phyloP scores from a whole-genome alignment of 2,888 invertebrate species.

The Plutella xylostella region DNA sequence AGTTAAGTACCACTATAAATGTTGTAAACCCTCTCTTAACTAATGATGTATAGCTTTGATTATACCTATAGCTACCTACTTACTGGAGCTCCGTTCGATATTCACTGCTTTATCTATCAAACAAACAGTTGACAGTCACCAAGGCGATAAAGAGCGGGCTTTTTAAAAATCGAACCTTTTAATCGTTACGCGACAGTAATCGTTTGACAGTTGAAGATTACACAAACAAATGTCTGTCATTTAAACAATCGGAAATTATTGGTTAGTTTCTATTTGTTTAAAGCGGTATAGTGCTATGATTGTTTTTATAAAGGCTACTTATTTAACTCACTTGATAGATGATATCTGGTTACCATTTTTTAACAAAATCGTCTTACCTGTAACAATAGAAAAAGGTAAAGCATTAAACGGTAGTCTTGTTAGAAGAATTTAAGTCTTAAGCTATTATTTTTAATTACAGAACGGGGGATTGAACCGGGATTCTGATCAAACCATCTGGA shows the following conservation, averaged over 20 bases:
- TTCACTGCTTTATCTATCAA: conserved; percentile 23
- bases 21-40: too few species aligned
- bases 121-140: conserved; percentile 32
- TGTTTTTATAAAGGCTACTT: conserved; percentile 33
- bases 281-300: conserved; percentile 30
- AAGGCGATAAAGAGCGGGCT: conserved; percentile 30
- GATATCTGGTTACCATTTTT: too few species aligned
- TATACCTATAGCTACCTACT: too few species aligned
- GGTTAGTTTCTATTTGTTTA: conserved; percentile 46
- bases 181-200: conserved; percentile 34
- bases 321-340: too few species aligned
- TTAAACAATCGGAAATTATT: conserved; percentile 44
- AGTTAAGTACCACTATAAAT: too few species aligned
- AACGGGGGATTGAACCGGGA: conserved; percentile 22
- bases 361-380: too few species aligned
- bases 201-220: conserved; percentile 54
- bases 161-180: conserved; percentile 60
- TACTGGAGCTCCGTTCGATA: too few species aligned
- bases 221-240: conserved; percentile 25
- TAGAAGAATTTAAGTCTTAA: too few species aligned
- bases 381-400: too few species aligned
- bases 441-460: too few species aligned
- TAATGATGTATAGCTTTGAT: too few species aligned
- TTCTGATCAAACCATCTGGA: conserved; percentile 44
- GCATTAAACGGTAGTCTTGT: too few species aligned